phyloP scores from a whole-genome alignment of 1,140 invertebrate species.

The Panagrolaimus sp. region DNA sequence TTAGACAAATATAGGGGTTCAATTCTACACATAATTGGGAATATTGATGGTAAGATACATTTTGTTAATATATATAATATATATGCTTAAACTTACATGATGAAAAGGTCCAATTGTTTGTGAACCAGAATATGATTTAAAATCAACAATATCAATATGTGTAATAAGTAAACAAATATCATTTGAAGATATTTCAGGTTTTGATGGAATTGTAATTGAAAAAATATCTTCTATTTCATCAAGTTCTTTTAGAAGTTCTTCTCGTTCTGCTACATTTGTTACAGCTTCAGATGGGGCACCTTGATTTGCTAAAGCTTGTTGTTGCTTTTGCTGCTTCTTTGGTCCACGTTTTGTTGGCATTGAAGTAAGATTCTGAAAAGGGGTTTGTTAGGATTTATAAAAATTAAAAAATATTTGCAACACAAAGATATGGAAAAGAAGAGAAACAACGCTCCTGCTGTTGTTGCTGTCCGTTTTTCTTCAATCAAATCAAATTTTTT shows the following conservation, averaged over 20 bases:
- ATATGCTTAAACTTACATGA: slow-evolving; percentile 60
- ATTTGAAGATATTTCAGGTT: background rate
- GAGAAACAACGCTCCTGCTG: background rate
- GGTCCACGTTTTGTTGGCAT: slow-evolving; percentile 8
- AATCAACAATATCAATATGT: slow-evolving; percentile 84
- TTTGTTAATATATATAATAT: background rate
- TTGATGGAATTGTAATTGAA: background rate
- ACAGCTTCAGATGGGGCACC: background rate
- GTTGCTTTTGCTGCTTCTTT: background rate
- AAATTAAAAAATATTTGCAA: background rate
- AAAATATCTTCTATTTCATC: background rate
- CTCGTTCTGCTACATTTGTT: background rate
- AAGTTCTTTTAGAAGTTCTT: background rate
- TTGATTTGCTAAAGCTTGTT: background rate
- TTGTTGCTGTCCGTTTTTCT: background rate
- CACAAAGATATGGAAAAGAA: background rate
- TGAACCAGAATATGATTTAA: slow-evolving; percentile 89
- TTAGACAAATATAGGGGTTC: no score
- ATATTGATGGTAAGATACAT: background rate
- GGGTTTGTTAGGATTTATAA: background rate
- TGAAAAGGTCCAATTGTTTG: slow-evolving; percentile 65
- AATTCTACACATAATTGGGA: no score
- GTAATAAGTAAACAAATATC: slow-evolving; percentile 74
- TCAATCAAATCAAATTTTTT: background rate
- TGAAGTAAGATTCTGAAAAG: background rate